Base-by-base conservation (phyloP, 1,140 invertebrate genomes). In the Drosophila bocqueti region DNA sequence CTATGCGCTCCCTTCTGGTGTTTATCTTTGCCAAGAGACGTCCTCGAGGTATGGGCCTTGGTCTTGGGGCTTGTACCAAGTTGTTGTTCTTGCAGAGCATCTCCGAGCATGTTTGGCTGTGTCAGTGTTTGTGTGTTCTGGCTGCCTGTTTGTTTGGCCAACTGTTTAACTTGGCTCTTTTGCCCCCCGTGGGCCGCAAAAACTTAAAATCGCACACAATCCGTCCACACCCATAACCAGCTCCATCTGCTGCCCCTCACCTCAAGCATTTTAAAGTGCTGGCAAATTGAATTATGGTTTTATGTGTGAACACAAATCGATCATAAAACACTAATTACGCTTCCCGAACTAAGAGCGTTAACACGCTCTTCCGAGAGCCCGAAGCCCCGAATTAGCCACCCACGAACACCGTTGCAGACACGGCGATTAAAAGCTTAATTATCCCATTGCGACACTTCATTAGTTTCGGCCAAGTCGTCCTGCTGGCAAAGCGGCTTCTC, bases 381-480 rank as follows among this genome's bases (percentile, higher is more conserved):
- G 15, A 7, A 43, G 76, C 59, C 45, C 31, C 5, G 73, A 64
- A 54, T 61, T 60, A 71, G 67, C 64, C 67, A 46, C 43, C 64
- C 64, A 57, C 71, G 59, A 74, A 73, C 71, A 73, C 71, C 71
- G 71, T 24, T 45, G 68, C 63, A 76, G 76, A 67, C 63, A 77
- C 73, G 69, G 63, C 85, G 85, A 89, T 89, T 89, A 90, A 89
- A 79, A 84, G 85, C 85, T 89, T 90, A 89, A 89, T 89, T 89
- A 89, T 90, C 85, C 85, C 85, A 89, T 85, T 90, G 85, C 85
- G 85, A 89, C 85, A 90, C 85, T 89, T 89, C 85, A 89, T 90
- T 89, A 89, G 85, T 85, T 89, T 89, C 58, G 85, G 74, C 77
- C 81, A 83, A 72, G 61, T 75, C 67, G 59, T 65, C 71, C 68